Evolutionary conservation across 2,113 vertebrate species (phyloP).

Genomic region (Enhydra lutris): DNA sequence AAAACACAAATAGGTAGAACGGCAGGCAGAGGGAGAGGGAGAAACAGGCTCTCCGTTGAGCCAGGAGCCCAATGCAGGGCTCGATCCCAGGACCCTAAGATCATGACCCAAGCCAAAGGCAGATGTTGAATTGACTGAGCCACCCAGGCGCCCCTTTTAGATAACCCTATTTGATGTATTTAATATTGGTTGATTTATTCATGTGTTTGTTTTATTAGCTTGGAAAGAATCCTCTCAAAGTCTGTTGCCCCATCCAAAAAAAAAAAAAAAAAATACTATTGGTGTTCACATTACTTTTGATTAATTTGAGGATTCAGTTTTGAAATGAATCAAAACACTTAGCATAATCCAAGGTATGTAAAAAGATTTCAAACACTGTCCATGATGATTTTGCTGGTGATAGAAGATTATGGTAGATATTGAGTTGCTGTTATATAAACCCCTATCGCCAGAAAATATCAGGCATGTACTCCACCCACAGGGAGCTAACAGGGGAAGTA

Average conservation of each 20-base stretch:
- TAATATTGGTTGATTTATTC: neutral
- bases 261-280: neutral
- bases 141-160: neutral
- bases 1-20: too few species aligned
- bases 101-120: too few species aligned
- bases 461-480: neutral
- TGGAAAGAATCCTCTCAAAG: neutral
- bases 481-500: neutral
- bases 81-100: too few species aligned
- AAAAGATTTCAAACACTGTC: neutral
- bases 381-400: neutral
- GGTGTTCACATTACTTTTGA: neutral
- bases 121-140: too few species aligned
- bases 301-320: slow-evolving; percentile 4
- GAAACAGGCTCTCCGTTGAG: too few species aligned
- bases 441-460: neutral
- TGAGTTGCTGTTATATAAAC: neutral
- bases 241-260: neutral
- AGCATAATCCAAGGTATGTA: neutral
- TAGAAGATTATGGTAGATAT: neutral
- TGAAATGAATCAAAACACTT: neutral
- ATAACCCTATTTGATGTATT: neutral
- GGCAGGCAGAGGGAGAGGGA: too few species aligned
- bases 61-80: too few species aligned
- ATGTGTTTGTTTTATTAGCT: neutral